These are phyloP conservation scores for Caenorhabditis auriculariae DNA, from an alignment of 2,888 invertebrate species.

Conservation along the genomic window DNA sequence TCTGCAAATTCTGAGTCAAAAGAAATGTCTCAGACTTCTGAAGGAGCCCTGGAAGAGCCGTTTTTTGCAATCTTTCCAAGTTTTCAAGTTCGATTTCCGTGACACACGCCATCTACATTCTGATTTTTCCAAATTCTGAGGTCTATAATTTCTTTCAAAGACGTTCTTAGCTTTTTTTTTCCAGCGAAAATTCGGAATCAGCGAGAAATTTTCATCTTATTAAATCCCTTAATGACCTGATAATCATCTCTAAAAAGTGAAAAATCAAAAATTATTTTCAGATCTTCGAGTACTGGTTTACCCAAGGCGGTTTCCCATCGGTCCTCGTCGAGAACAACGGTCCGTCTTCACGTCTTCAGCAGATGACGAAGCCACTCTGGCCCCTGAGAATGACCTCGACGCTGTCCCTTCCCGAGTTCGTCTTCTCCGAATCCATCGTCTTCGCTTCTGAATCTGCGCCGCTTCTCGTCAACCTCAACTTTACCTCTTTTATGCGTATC, in stretches of 20 bases:
- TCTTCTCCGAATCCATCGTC: conserved; percentile 29
- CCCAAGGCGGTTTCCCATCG: conserved; percentile 40
- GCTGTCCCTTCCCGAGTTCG: conserved; percentile 31
- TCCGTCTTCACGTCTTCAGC: conserved; percentile 24
- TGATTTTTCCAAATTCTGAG: too few relatives aligned
- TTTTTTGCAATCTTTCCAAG: too few relatives aligned
- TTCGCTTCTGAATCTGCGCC: conserved; percentile 30
- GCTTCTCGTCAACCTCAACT: conserved; percentile 41
- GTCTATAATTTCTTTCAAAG: too few relatives aligned
- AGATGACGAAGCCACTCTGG: conserved; percentile 29
- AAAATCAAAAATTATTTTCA: conserved; percentile 3
- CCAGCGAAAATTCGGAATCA: too few relatives aligned
- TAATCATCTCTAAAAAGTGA: background rate
- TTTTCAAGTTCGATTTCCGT: too few relatives aligned
- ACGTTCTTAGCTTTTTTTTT: too few relatives aligned
- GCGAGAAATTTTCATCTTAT: too few relatives aligned
- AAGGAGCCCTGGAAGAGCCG: too few relatives aligned
- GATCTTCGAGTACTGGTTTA: conserved; percentile 44
- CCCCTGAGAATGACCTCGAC: conserved; percentile 31
- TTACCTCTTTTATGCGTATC: conserved; percentile 45
- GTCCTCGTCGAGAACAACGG: conserved; percentile 36
- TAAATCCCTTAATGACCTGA: too few relatives aligned
- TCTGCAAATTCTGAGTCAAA: too few relatives aligned
- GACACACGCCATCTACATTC: too few relatives aligned
- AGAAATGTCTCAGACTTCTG: too few relatives aligned